A percentile compares a stretch with the other conserved stretches of the same genome.
These are phyloP conservation scores for Agrochola circellaris DNA, from an alignment of 2,888 invertebrate species.

Conservation along the genomic window DNA sequence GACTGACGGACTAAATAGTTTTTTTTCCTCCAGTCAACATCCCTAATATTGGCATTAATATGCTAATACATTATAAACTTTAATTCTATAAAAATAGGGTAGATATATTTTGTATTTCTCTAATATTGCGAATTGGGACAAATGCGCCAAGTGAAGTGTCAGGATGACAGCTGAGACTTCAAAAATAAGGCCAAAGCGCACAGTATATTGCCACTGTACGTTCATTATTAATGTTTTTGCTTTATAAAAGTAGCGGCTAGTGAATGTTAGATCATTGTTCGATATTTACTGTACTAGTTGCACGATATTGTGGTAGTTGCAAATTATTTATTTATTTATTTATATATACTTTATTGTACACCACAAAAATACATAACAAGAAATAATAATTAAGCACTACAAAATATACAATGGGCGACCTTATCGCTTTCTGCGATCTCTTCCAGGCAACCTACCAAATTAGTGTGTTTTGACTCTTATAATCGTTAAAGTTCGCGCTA, in stretches of 20 bases:
- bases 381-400: too few species aligned
- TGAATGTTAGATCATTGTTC: constrained; percentile 33
- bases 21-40: too few species aligned
- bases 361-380: too few species aligned
- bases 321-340: too few species aligned
- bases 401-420: too few species aligned
- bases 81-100: neutral
- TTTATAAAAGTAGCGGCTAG: constrained; percentile 37
- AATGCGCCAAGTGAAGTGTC: constrained; percentile 1
- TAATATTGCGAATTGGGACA: neutral
- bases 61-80: neutral
- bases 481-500: neutral
- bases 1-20: too few species aligned
- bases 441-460: too few species aligned
- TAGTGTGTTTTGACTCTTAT: constrained; percentile 55
- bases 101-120: constrained; percentile 2
- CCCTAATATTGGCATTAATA: neutral
- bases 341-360: too few species aligned
- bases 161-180: constrained; percentile 28
- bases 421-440: too few species aligned
- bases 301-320: constrained; percentile 46
- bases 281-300: constrained; percentile 24
- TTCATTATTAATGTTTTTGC: constrained; percentile 1
- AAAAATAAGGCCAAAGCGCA: constrained; percentile 46
- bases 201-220: constrained; percentile 21